A percentile compares a stretch with the other conserved stretches of the same genome.
Evolutionary conservation across 2,888 invertebrate genomes (phyloP).

Genomic region (Drosophila anomalata): DNA sequence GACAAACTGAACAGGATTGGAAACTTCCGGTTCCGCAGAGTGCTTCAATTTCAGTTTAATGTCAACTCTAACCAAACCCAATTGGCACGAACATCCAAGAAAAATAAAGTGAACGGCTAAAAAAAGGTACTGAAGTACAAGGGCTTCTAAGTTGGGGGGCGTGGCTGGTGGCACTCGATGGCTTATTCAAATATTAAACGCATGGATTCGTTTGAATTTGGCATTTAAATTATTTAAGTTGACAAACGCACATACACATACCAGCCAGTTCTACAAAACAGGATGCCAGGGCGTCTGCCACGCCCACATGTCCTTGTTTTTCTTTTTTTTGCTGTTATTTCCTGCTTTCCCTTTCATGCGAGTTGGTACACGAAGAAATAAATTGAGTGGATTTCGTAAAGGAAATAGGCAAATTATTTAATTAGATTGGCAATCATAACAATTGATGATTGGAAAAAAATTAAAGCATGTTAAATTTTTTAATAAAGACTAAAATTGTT

Average conservation of each 20-base stretch:
- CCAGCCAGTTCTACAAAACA: constrained; percentile 20
- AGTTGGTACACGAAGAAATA: constrained; percentile 29
- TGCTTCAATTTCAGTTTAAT: constrained; percentile 39
- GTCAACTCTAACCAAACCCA: constrained; percentile 39
- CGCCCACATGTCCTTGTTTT: constrained; percentile 47
- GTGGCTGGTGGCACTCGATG: constrained; percentile 17
- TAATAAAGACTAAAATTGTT: too few relatives aligned
- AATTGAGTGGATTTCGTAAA: not conserved
- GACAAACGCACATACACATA: constrained; percentile 48
- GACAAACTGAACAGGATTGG: constrained; percentile 48
- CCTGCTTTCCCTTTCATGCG: constrained; percentile 48
- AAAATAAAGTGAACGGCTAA: constrained; percentile 19
- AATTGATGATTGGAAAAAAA: too few relatives aligned
- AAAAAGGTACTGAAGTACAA: constrained; percentile 27
- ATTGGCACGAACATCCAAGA: constrained; percentile 44
- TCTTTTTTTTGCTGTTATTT: constrained; percentile 21
- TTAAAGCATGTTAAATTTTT: too few relatives aligned
- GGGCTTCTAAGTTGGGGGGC: constrained; percentile 9
- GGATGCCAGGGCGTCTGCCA: constrained; percentile 47
- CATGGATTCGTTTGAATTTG: constrained; percentile 60
- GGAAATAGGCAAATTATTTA: too few relatives aligned
- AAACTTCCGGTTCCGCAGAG: constrained; percentile 62
- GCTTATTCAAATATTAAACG: constrained; percentile 67
- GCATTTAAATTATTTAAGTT: constrained; percentile 78
- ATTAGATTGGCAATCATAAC: not conserved